These are phyloP conservation scores for Heliconius nattereri DNA, from an alignment of 1,140 invertebrate species.

Conservation along the genomic window DNA sequence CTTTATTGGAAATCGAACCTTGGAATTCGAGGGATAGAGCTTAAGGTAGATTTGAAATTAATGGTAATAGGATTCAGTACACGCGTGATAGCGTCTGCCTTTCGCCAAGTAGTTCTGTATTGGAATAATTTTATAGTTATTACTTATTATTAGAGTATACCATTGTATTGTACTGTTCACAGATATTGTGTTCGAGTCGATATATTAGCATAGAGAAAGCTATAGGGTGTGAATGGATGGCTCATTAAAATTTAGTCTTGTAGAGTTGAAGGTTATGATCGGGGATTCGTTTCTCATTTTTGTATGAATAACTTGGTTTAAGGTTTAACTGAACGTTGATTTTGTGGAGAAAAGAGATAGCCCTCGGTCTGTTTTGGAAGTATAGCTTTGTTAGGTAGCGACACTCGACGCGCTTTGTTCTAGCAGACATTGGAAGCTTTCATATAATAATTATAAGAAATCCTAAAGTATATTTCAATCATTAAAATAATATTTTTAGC, in stretches of 20 bases:
- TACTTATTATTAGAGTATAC: conserved; percentile 64
- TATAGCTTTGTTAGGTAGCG: no score
- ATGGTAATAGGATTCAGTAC: conserved; percentile 69
- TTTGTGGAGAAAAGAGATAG: neutral
- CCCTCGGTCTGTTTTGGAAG: no score
- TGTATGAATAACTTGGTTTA: no score
- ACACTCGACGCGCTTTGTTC: no score
- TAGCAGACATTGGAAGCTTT: no score
- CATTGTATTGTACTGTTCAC: conserved; percentile 15
- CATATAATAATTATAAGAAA: no score
- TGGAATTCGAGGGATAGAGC: conserved; percentile 27
- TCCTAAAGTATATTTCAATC: no score
- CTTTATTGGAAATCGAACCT: conserved; percentile 29
- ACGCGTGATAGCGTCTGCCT: conserved; percentile 75
- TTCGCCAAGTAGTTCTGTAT: conserved; percentile 75
- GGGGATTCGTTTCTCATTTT: neutral
- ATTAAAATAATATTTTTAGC: no score
- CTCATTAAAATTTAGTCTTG: neutral
- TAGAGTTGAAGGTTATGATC: neutral
- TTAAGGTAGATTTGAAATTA: conserved; percentile 30
- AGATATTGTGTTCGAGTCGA: conserved; percentile 26
- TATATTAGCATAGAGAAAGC: conserved; percentile 47
- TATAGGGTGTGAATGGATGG: conserved; percentile 11
- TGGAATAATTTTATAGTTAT: conserved; percentile 79
- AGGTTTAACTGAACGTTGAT: neutral